These are phyloP conservation scores for Drosophila phalerata DNA, from an alignment of 2,888 invertebrate genomes.

Conservation along the genomic window DNA sequence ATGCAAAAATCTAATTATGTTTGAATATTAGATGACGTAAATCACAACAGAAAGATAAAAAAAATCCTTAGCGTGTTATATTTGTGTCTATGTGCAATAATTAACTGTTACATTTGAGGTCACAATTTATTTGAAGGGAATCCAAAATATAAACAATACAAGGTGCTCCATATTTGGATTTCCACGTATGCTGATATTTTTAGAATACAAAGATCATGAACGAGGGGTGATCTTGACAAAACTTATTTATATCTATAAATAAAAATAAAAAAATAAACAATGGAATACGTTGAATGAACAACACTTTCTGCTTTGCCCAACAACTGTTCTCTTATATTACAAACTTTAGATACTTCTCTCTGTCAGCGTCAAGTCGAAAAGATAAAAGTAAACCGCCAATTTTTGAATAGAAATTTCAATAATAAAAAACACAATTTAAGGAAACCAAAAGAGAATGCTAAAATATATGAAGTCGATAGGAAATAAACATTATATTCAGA, in stretches of 20 bases:
- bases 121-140: slow-evolving; percentile 9
- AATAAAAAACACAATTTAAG: background rate
- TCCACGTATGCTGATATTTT: slow-evolving; percentile 37
- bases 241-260: background rate
- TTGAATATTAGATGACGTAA: slow-evolving; percentile 25
- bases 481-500: too few relatives aligned
- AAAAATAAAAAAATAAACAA: too few relatives aligned
- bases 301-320: background rate
- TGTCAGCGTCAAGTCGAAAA: background rate
- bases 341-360: background rate
- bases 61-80: background rate
- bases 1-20: slow-evolving; percentile 27
- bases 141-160: slow-evolving; percentile 9
- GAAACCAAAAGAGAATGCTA: too few relatives aligned
- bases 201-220: slow-evolving; percentile 21
- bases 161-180: slow-evolving; percentile 21
- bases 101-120: slow-evolving; percentile 15
- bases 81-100: background rate
- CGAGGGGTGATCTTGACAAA: slow-evolving; percentile 25
- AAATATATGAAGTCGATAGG: too few relatives aligned
- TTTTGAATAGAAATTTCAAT: background rate
- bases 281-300: background rate
- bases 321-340: background rate
- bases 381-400: background rate
- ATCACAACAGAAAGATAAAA: slow-evolving; percentile 13